Evolutionary conservation across 2,888 invertebrate species (phyloP).

Genomic region (Chrysomela aeneicollis): DNA sequence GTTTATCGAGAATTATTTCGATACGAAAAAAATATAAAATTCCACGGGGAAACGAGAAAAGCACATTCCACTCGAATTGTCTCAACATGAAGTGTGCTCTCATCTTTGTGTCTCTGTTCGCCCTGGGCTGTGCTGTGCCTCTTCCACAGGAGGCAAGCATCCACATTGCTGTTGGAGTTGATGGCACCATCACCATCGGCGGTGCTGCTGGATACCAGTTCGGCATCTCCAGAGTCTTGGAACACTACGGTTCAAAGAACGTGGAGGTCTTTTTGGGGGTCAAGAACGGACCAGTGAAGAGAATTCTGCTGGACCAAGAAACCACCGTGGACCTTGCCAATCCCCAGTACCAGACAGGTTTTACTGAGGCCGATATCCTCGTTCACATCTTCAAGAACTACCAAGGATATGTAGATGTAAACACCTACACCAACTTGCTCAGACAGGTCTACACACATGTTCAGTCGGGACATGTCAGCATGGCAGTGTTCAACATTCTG

Average conservation of each 20-base stretch:
- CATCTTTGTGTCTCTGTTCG: slow-evolving; percentile 33
- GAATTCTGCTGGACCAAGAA: slow-evolving; percentile 39
- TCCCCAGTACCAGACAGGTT: background rate
- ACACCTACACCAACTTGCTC: slow-evolving; percentile 39
- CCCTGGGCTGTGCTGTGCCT: slow-evolving; percentile 33
- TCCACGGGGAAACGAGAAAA: background rate
- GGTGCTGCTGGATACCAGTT: slow-evolving; percentile 37
- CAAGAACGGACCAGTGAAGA: slow-evolving; percentile 37
- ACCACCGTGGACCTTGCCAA: background rate
- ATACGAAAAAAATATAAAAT: background rate
- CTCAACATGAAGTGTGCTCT: slow-evolving; percentile 40
- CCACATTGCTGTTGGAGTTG: slow-evolving; percentile 39
- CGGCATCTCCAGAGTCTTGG: slow-evolving; percentile 36
- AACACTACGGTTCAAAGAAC: slow-evolving; percentile 36
- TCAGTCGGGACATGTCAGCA: slow-evolving; percentile 38
- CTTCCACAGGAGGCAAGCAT: slow-evolving; percentile 23
- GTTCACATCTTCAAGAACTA: slow-evolving; percentile 40
- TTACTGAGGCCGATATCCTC: slow-evolving; percentile 35
- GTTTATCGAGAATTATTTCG: background rate
- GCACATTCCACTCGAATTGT: background rate
- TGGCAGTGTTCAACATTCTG: slow-evolving; percentile 35
- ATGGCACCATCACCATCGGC: slow-evolving; percentile 44
- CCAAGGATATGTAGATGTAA: slow-evolving; percentile 40
- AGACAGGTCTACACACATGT: slow-evolving; percentile 37
- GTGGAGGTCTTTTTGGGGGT: slow-evolving; percentile 41